Base-by-base conservation (phyloP, 2,113 vertebrate genomes). In the Chelonoidis abingdonii region DNA sequence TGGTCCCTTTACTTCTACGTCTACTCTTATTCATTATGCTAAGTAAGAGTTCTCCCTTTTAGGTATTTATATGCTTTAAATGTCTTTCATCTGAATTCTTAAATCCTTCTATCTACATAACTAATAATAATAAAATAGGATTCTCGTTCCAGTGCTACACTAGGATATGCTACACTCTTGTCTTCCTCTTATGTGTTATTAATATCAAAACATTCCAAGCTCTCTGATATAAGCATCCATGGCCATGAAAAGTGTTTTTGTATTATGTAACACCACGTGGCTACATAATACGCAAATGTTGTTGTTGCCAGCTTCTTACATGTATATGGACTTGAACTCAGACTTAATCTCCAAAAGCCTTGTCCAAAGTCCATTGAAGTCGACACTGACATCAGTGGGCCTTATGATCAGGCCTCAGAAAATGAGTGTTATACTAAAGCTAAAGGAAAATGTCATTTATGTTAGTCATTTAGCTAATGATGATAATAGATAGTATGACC, bases 261-360 rank as follows among this genome's bases (percentile, higher is more conserved):
- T 75, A 12, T 53, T 12, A 27, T 27, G 6, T n/a, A 27, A 49
- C 5, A 29, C 0, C 1, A 90, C 7, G 41, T 7, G 56, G 59
- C 84, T 84, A 1, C 3, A 41, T 19, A 76, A 83, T 93, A 7
- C 35, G 25, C 0, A 47, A 12, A 50, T 50, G 14, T 21, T 65
- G 11, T 38, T 1, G 0, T n/a, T 65, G 14, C 24, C 27, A 27
- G 1, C 1, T 75, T 16, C 3, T 2, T n/a, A 57, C 44, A 88
- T 4, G 31, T 65, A 24, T 56, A 21, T 56, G 54, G 21, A 8
- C 54, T 41, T 91, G 27, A 38, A 47, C 69, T 72, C 21, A 56
- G 54, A 8, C 69, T 88, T 10, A 59, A 1, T 80, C 41, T 83
- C 84, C 31, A 47, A 27, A 82, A 80, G 3, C 54, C 22, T 83